Evolutionary conservation across 2,888 invertebrate species (phyloP).

Genomic region (Panzeria rudis): DNA sequence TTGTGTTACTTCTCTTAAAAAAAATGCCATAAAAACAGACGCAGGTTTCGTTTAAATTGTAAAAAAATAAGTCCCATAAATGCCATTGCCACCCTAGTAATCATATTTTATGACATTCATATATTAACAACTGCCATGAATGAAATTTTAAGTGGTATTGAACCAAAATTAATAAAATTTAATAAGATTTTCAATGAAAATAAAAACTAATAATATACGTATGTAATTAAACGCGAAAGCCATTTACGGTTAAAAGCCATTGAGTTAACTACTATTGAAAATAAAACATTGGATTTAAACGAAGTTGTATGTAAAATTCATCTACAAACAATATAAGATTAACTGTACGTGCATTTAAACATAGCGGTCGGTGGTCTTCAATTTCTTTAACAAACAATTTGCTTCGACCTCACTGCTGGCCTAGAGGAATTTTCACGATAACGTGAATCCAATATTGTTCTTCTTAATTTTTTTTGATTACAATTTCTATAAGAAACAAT

Average conservation of each 20-base stretch:
- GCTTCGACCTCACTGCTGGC: not conserved
- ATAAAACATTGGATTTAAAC: not conserved
- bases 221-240: too few relatives aligned
- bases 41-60: too few relatives aligned
- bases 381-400: not conserved
- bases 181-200: too few relatives aligned
- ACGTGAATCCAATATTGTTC: conserved; percentile 50
- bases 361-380: not conserved
- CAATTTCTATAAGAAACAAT: conserved; percentile 51
- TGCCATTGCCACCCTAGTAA: too few relatives aligned
- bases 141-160: too few relatives aligned
- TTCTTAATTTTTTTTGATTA: not conserved
- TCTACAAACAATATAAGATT: not conserved
- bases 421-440: conserved; percentile 46
- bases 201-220: not conserved
- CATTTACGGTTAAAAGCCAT: not conserved
- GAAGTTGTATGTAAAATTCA: not conserved
- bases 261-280: not conserved
- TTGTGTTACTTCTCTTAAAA: too few relatives aligned
- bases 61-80: too few relatives aligned
- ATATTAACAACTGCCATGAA: too few relatives aligned
- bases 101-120: too few relatives aligned
- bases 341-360: not conserved
- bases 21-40: too few relatives aligned
- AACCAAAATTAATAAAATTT: too few relatives aligned